These are phyloP conservation scores for Zonotrichia leucophrys DNA, from an alignment of 2,113 vertebrate species.

Conservation along the genomic window DNA sequence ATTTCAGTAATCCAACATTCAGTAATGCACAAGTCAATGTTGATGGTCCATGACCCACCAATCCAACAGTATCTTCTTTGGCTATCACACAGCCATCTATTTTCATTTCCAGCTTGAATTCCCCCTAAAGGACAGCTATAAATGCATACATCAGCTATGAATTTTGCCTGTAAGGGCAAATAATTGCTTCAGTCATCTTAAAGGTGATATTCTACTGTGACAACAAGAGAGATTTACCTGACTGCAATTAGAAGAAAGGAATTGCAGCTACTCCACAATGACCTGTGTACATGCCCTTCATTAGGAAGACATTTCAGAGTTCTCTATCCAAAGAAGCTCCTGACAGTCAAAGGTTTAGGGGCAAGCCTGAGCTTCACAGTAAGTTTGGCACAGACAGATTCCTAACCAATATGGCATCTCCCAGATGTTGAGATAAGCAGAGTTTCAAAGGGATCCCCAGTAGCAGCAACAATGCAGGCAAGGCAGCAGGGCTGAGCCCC, in stretches of 20 bases:
- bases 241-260: not conserved
- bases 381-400: not conserved
- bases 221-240: not conserved
- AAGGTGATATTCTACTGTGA: not conserved
- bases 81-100: not conserved
- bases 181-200: not conserved
- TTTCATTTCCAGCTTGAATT: not conserved
- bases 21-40: not conserved
- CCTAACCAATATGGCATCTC: not conserved
- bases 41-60: not conserved
- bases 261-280: not conserved
- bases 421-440: not conserved
- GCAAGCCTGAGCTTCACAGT: not conserved
- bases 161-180: not conserved
- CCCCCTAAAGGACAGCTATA: not conserved
- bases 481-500: not conserved
- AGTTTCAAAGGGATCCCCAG: not conserved
- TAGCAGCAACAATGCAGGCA: not conserved
- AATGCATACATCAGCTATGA: not conserved
- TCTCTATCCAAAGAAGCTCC: not conserved
- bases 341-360: not conserved
- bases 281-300: not conserved
- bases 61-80: not conserved
- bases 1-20: not conserved
- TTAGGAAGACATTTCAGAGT: not conserved